A percentile compares a stretch with the other conserved stretches of the same genome.
Evolutionary conservation across 2,888 invertebrate species (phyloP).

Genomic region (Entomobrya proxima): DNA sequence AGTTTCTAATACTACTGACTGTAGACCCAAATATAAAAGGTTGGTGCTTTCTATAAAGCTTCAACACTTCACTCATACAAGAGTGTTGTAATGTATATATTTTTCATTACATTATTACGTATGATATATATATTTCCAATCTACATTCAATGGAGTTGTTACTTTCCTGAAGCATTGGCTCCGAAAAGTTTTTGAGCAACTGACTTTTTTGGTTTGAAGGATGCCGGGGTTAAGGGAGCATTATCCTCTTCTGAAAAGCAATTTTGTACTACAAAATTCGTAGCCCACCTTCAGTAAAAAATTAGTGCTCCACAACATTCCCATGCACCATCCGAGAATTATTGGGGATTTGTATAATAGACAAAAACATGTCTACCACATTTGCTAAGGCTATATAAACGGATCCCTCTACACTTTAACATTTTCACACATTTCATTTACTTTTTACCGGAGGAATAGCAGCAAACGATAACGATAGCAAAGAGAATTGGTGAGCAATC

Average conservation of each 20-base stretch:
- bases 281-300: neutral
- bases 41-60: no score
- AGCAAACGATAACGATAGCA: neutral
- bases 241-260: neutral
- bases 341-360: neutral
- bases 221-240: neutral
- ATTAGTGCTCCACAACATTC: neutral
- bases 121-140: no score
- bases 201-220: neutral
- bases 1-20: neutral
- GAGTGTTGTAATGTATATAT: no score
- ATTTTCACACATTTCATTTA: neutral
- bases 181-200: neutral
- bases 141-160: no score
- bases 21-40: neutral
- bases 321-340: neutral
- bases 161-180: neutral
- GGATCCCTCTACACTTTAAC: neutral
- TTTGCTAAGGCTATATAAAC: neutral
- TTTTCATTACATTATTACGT: no score
- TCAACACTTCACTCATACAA: no score
- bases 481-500: neutral
- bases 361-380: neutral
- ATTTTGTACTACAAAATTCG: neutral
- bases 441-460: constrained; percentile 27